A percentile compares a stretch with the other conserved stretches of the same genome.
These are phyloP conservation scores for Chelonia mydas DNA, from an alignment of 2,797 vertebrate genomes.

Conservation along the genomic window DNA sequence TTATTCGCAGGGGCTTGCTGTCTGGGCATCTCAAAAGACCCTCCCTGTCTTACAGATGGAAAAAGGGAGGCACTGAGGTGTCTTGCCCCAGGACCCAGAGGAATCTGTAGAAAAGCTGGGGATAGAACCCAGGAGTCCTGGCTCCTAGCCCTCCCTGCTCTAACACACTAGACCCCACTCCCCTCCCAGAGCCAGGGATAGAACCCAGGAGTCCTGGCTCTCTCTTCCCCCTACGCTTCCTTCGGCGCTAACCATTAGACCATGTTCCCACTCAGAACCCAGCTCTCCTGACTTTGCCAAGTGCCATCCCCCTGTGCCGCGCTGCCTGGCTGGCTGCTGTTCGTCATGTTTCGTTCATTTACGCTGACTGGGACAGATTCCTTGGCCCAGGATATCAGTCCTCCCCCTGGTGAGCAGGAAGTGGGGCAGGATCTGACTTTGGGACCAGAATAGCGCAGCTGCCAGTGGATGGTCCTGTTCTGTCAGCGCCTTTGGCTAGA, in stretches of 20 bases:
- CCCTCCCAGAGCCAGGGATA: neutral
- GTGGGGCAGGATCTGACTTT: neutral
- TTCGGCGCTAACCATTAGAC: neutral
- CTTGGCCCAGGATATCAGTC: neutral
- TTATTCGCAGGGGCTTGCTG: too few relatives aligned
- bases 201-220: neutral
- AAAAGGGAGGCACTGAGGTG: neutral
- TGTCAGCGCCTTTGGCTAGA: neutral
- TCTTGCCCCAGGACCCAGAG: neutral
- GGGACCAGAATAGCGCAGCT: too few relatives aligned
- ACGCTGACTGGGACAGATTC: neutral
- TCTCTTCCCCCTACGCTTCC: neutral
- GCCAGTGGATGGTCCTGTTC: neutral
- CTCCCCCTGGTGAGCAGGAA: neutral
- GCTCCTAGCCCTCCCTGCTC: neutral
- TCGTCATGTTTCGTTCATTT: neutral
- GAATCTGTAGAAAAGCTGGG: neutral
- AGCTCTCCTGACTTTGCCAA: neutral
- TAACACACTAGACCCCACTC: constrained; percentile 2
- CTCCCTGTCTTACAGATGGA: neutral
- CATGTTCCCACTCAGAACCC: neutral
- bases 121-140: neutral
- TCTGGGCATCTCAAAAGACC: too few relatives aligned
- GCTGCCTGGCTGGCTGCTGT: neutral
- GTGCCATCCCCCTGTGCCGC: neutral